Conservation (phyloP, 2,113 vertebrate genomes). For the Syngnathoides biaculeatus region DNA sequence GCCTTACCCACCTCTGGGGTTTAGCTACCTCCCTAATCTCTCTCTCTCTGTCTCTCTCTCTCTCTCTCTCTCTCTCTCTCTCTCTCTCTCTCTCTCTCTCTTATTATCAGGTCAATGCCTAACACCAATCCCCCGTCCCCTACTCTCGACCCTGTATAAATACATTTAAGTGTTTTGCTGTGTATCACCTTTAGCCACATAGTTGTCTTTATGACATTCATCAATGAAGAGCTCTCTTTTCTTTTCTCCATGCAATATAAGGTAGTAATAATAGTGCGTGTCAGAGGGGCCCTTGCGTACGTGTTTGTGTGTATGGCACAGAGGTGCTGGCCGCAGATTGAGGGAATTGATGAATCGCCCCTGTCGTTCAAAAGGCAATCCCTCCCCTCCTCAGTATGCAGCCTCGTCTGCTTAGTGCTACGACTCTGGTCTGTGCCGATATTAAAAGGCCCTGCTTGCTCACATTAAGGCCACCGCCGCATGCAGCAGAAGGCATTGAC, state of each 20-base stretch:
- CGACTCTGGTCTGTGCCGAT: constrained; percentile 64
- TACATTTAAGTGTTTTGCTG: constrained; percentile 69
- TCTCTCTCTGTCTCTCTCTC: constrained; percentile 8
- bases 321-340: constrained; percentile 67
- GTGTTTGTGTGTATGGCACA: constrained; percentile 40
- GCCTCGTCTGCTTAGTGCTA: constrained; percentile 70
- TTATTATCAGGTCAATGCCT: constrained; percentile 60
- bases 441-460: constrained; percentile 78
- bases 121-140: background rate
- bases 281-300: constrained; percentile 33
- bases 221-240: constrained; percentile 59
- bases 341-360: constrained; percentile 72
- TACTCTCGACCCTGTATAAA: constrained; percentile 35
- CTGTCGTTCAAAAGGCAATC: constrained; percentile 75
- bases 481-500: constrained; percentile 30
- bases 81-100: constrained; percentile 16
- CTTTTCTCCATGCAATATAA: constrained; percentile 59
- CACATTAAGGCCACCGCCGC: constrained; percentile 63
- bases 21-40: constrained; percentile 49
- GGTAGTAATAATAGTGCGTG: constrained; percentile 65
- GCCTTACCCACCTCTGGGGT: constrained; percentile 67
- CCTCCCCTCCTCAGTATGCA: constrained; percentile 78
- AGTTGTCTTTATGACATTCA: constrained; percentile 66
- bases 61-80: background rate
- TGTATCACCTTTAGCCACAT: constrained; percentile 67